A percentile compares a stretch with the other conserved stretches of the same genome.
These are phyloP conservation scores for Poecile montanus DNA, from an alignment of 2,797 vertebrate genomes.

Conservation along the genomic window DNA sequence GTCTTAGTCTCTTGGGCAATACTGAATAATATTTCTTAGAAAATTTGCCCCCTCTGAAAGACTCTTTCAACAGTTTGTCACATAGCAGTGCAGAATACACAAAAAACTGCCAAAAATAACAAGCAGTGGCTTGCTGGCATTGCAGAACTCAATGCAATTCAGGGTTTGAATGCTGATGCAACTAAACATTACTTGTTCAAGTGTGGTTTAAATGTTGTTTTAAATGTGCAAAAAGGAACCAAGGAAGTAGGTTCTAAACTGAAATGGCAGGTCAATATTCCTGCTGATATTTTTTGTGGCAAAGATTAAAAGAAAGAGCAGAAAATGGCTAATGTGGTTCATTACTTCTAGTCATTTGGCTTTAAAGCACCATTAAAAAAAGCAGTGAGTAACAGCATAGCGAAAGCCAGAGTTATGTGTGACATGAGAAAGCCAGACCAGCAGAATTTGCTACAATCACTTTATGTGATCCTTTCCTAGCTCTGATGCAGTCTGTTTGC, in stretches of 20 bases:
- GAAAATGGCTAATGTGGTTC: constrained; percentile 22
- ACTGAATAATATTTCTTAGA: not conserved
- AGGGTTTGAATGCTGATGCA: constrained; percentile 2
- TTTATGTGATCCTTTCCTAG: not conserved
- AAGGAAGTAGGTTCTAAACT: not conserved
- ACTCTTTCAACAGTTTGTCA: not conserved
- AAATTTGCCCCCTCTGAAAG: not conserved
- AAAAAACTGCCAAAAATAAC: constrained; percentile 5
- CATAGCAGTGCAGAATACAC: not conserved
- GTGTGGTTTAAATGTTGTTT: not conserved
- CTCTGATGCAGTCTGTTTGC: not conserved
- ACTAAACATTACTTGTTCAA: not conserved
- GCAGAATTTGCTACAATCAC: constrained; percentile 29
- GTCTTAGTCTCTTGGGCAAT: not conserved
- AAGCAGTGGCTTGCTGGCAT: not conserved
- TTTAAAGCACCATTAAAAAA: constrained; percentile 55
- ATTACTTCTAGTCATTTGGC: constrained; percentile 58
- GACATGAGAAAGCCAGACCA: not conserved
- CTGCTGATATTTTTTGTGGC: constrained; percentile 9
- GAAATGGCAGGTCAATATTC: not conserved
- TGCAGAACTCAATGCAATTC: not conserved
- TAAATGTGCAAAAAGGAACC: constrained; percentile 9
- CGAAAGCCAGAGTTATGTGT: not conserved
- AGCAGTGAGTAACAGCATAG: not conserved
- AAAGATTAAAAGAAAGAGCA: constrained; percentile 35